phyloP scores from a whole-genome alignment of 2,113 vertebrate genomes.

The Neoarius graeffei region DNA sequence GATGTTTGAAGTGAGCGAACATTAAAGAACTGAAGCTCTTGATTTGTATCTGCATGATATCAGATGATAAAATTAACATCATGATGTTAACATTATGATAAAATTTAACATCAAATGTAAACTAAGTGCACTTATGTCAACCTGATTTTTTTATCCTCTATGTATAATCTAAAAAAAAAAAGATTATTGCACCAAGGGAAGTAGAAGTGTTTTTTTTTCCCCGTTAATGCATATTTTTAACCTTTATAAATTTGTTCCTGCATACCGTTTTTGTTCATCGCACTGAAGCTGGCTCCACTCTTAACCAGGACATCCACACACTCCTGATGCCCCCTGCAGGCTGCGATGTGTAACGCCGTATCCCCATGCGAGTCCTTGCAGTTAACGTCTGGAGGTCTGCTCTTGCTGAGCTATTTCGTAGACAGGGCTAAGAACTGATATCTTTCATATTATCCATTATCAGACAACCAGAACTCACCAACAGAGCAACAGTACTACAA shows the following conservation, averaged over 20 bases:
- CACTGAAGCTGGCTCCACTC: slow-evolving; percentile 77
- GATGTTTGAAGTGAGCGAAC: too few species aligned
- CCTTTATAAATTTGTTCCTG: slow-evolving; percentile 2
- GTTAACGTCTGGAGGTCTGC: slow-evolving; percentile 80
- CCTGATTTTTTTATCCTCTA: not conserved
- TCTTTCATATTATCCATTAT: not conserved
- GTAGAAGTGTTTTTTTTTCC: not conserved
- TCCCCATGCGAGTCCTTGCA: slow-evolving; percentile 88
- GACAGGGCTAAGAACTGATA: not conserved
- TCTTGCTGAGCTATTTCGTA: slow-evolving; percentile 75
- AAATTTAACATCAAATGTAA: not conserved
- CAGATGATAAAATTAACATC: too few species aligned
- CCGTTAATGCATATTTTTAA: not conserved
- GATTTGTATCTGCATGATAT: too few species aligned
- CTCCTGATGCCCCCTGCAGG: slow-evolving; percentile 87
- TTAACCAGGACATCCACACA: slow-evolving; percentile 85
- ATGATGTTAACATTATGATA: too few species aligned
- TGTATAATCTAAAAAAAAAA: not conserved
- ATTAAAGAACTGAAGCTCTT: too few species aligned
- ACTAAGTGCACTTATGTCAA: too few species aligned
- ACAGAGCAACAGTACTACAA: slow-evolving; percentile 70
- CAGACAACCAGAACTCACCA: slow-evolving; percentile 74
- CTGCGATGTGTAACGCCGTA: slow-evolving; percentile 88
- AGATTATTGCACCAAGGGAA: not conserved
- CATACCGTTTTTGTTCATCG: slow-evolving; percentile 84